Base-by-base conservation (phyloP, 2,797 vertebrate genomes). In the Manis javanica region DNA sequence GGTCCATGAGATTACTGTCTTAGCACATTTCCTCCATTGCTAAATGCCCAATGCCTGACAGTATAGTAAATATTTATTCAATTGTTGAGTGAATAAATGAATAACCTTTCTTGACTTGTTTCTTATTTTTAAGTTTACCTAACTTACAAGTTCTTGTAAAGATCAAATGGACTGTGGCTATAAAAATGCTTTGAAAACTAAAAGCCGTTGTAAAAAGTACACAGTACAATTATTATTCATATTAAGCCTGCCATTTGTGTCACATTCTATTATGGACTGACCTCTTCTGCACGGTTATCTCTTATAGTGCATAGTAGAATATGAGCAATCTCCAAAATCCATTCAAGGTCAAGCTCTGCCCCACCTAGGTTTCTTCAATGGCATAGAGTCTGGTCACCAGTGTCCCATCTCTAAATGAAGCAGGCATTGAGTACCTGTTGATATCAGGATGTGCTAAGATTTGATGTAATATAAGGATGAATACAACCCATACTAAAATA, bases 121-220 rank as follows among this genome's bases (percentile, higher is more conserved):
- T 75, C 7, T 75, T 69, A 69, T 91, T 55, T 88, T 78, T 71
- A 86, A 85, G 31, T 85, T 64, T 69, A 31, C 19, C 6, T 68
- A 42, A 23, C 18, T 37, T 66, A 81, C 4, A 94, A 46, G 75
- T 37, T 74, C 13, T 39, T 61, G 23, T 92, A 79, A 69, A 93
- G 90, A 84, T 42, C 77, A 93, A 91, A 68, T 87, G 46, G 53
- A 31, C 4, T 6, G 21, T 64, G 26, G 11, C 39, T 71, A 68
- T 39, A 81, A 72, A 96, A 92, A 55, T 84, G 71, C 24, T 51
- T 87, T 87, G 31, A 87, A 96, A 94, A 90, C 39, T 53, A 46
- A 82, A 91, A 69, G 39, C n/a, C 53, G 49, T 14, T 61, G 4
- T 55, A 77, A 90, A 90, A 78, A 57, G 7, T 7, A 53, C 1